phyloP scores from a whole-genome alignment of 2,113 vertebrate genomes.

The Melanerpes formicivorus region DNA sequence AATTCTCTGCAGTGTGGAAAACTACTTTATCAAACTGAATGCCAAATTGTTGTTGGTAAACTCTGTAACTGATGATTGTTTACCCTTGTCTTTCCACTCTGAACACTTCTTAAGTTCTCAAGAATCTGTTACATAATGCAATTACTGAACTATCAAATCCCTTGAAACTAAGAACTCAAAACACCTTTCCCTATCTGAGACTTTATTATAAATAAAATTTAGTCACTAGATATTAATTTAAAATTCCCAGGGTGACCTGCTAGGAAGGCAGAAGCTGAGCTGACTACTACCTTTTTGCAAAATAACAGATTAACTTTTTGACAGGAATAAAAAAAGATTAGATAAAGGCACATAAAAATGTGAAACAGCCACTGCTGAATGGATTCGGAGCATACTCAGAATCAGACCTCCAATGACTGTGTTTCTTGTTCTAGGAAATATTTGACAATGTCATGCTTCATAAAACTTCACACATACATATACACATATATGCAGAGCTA shows the following conservation, averaged over 20 bases:
- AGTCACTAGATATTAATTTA: not conserved
- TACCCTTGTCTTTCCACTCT: not conserved
- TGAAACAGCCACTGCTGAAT: not conserved
- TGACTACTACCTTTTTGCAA: not conserved
- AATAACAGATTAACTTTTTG: not conserved
- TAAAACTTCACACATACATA: not conserved
- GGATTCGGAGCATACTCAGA: not conserved
- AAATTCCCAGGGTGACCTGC: not conserved
- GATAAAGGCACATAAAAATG: not conserved
- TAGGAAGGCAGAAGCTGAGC: not conserved
- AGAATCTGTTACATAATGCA: not conserved
- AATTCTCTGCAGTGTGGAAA: slow-evolving; percentile 31
- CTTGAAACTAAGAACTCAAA: not conserved
- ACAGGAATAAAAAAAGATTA: not conserved
- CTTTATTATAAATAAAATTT: not conserved
- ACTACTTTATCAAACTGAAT: slow-evolving; percentile 28
- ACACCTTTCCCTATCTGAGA: not conserved
- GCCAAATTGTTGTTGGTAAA: slow-evolving; percentile 17
- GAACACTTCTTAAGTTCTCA: slow-evolving; percentile 8
- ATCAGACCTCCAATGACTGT: not conserved
- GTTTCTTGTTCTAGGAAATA: not conserved
- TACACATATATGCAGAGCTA: not conserved
- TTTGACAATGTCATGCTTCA: not conserved
- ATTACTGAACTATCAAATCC: not conserved
- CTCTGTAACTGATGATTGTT: not conserved